Conservation (phyloP, 1,140 invertebrate species). For the Colletes latitarsis region DNA sequence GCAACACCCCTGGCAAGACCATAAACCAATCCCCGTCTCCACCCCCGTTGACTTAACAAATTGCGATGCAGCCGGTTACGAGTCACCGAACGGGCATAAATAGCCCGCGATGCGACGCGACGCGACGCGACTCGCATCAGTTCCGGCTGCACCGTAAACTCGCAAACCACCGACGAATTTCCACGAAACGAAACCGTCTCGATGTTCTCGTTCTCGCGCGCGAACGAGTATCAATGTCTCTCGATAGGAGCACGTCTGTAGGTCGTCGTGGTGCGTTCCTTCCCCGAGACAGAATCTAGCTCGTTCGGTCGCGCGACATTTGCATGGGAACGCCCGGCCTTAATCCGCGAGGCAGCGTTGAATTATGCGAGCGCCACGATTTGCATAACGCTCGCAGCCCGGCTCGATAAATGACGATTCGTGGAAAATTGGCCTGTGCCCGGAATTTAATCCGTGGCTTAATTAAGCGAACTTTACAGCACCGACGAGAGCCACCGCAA, state of each 20-base stretch:
- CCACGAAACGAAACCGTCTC: not conserved
- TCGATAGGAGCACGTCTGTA: constrained; percentile 15
- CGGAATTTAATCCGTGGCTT: constrained; percentile 59
- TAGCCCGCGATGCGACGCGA: constrained; percentile 10
- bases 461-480: constrained; percentile 59
- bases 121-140: not conserved
- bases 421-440: constrained; percentile 69
- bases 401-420: constrained; percentile 75
- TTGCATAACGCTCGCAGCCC: constrained; percentile 73
- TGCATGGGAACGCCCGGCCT: constrained; percentile 69
- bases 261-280: constrained; percentile 18
- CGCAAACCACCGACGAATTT: constrained; percentile 30
- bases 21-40: constrained; percentile 21
- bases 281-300: constrained; percentile 12
- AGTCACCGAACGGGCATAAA: constrained; percentile 31
- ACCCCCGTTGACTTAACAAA: constrained; percentile 36
- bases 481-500: constrained; percentile 25
- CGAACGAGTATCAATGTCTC: constrained; percentile 39
- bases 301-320: constrained; percentile 29
- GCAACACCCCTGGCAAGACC: not conserved
- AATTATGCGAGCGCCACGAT: constrained; percentile 73
- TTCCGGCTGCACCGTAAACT: not conserved
- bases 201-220: not conserved
- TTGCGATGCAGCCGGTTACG: constrained; percentile 33
- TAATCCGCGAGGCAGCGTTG: constrained; percentile 73